These are phyloP conservation scores for Leptopilina drosophilae DNA, from an alignment of 2,888 invertebrate genomes.

Conservation along the genomic window DNA sequence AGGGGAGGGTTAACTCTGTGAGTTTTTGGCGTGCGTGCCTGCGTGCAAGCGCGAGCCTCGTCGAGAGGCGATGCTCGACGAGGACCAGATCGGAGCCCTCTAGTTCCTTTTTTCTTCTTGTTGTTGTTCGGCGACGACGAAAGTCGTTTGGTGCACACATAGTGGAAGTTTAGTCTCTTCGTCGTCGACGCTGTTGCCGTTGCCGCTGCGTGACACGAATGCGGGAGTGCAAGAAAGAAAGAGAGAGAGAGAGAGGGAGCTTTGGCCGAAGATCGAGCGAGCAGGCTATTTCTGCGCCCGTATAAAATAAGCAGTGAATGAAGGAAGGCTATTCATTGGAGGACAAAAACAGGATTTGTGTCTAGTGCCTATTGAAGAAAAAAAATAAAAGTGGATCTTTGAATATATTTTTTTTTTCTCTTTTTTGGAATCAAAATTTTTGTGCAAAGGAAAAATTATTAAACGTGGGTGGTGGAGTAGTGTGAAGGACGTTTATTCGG, in stretches of 20 bases:
- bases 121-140: conserved; percentile 56
- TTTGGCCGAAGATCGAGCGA: conserved; percentile 57
- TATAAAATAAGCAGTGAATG: conserved; percentile 76
- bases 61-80: conserved; percentile 51
- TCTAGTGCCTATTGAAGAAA: conserved; percentile 61
- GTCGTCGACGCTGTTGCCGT: conserved; percentile 29
- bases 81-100: conserved; percentile 47
- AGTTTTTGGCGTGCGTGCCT: conserved; percentile 48
- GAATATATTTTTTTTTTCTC: conserved; percentile 48
- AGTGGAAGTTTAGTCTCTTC: neutral
- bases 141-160: conserved; percentile 43
- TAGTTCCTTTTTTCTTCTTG: conserved; percentile 44
- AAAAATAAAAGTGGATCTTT: conserved; percentile 49
- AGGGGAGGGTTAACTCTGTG: conserved; percentile 54
- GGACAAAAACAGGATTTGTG: conserved; percentile 38
- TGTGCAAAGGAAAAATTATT: conserved; percentile 1
- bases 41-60: conserved; percentile 42
- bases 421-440: conserved; percentile 54
- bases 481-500: conserved; percentile 61
- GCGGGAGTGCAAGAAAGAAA: conserved; percentile 60
- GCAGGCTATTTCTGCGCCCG: conserved; percentile 75
- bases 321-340: conserved; percentile 76
- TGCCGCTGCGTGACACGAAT: conserved; percentile 66
- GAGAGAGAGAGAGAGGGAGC: too few relatives aligned
- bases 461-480: conserved; percentile 55